These are phyloP conservation scores for Xanthostigma xanthostigma DNA, from an alignment of 2,888 invertebrate species.

Conservation along the genomic window DNA sequence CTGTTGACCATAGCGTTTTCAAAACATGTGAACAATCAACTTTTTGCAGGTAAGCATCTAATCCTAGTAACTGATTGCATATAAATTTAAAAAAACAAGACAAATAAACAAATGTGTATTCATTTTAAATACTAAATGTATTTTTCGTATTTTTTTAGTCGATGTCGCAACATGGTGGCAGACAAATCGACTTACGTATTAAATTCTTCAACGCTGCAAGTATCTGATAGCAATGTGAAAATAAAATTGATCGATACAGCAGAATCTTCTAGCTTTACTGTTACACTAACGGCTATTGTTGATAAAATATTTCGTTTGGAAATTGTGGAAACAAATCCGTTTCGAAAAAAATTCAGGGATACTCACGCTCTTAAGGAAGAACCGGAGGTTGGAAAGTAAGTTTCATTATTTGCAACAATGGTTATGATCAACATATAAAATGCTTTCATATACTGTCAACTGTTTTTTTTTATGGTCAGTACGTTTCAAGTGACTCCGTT, in stretches of 20 bases:
- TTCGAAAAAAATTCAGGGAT: slow-evolving; percentile 60
- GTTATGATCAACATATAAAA: no score
- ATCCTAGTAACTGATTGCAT: no score
- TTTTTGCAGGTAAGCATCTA: slow-evolving; percentile 66
- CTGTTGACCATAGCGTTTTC: slow-evolving; percentile 80
- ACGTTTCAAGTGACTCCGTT: no score
- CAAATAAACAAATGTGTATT: no score
- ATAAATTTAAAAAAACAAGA: no score
- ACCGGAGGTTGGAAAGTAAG: slow-evolving; percentile 53
- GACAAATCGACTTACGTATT: slow-evolving; percentile 60
- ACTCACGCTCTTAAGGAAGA: slow-evolving; percentile 62
- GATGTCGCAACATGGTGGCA: slow-evolving; percentile 57
- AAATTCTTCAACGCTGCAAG: slow-evolving; percentile 48
- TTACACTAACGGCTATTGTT: slow-evolving; percentile 49
- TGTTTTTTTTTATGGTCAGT: no score
- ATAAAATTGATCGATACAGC: slow-evolving; percentile 58
- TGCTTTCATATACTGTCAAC: no score
- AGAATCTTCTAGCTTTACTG: slow-evolving; percentile 30
- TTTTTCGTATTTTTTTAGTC: no score
- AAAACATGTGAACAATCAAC: slow-evolving; percentile 92
- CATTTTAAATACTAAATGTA: no score
- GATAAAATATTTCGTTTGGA: slow-evolving; percentile 69
- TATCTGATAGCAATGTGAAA: slow-evolving; percentile 50
- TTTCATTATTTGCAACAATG: slow-evolving; percentile 5
- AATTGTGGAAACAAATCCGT: slow-evolving; percentile 70